Evolutionary conservation across 2,888 invertebrate species (phyloP).

Genomic region (Blastobasis adustella): DNA sequence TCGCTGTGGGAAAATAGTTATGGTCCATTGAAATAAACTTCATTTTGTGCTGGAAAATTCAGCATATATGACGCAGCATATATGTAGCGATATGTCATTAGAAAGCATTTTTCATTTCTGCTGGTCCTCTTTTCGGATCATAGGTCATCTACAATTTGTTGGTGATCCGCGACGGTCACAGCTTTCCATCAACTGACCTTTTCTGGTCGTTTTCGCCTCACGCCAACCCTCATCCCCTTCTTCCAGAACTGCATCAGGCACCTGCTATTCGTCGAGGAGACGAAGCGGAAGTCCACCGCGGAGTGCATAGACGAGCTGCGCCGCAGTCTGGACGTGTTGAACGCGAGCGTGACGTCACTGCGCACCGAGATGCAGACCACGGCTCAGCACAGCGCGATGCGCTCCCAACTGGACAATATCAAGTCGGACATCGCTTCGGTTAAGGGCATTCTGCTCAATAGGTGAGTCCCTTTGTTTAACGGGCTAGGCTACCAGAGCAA

Average conservation of each 20-base stretch:
- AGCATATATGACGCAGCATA: too few species aligned
- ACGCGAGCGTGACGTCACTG: conserved; percentile 78
- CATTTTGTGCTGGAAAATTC: too few species aligned
- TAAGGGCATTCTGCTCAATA: conserved; percentile 82
- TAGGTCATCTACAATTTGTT: too few species aligned
- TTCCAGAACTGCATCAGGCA: conserved; percentile 54
- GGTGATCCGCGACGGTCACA: too few species aligned
- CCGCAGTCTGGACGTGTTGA: conserved; percentile 79
- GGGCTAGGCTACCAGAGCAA: neutral
- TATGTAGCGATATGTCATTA: too few species aligned
- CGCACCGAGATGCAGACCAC: conserved; percentile 77
- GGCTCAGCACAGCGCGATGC: conserved; percentile 59
- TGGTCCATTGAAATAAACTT: too few species aligned
- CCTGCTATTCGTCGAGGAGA: conserved; percentile 78
- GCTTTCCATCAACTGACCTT: neutral
- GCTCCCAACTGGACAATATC: conserved; percentile 78
- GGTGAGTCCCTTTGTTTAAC: conserved; percentile 51
- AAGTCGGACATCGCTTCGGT: conserved; percentile 82
- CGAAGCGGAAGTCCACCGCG: conserved; percentile 77
- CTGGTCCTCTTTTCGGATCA: too few species aligned
- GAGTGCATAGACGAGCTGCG: conserved; percentile 81
- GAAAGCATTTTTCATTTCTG: too few species aligned
- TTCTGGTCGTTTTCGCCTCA: neutral
- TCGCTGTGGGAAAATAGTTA: too few species aligned
- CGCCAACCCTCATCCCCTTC: neutral